A percentile compares a stretch with the other conserved stretches of the same genome.
These are phyloP conservation scores for Psix sp. DNA, from an alignment of 1,140 invertebrate genomes.

Conservation along the genomic window DNA sequence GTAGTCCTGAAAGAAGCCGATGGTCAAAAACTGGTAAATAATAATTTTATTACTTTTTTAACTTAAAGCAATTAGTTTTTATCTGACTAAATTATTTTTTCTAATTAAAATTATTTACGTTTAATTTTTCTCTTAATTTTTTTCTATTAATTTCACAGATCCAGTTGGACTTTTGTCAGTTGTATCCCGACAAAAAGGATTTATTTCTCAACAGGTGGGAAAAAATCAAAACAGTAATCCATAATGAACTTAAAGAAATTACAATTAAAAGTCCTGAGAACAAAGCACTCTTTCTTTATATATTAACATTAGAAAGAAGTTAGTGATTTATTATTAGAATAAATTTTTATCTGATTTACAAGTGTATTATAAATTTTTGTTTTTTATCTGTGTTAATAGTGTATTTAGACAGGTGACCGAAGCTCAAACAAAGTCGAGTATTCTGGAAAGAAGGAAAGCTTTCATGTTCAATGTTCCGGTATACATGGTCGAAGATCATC, in stretches of 20 bases:
- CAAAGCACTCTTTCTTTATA: slow-evolving; percentile 5
- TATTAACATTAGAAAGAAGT: slow-evolving; percentile 1
- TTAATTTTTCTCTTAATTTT: too few species aligned
- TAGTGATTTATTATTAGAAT: too few species aligned
- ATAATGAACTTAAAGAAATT: slow-evolving; percentile 11
- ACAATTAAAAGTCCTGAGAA: slow-evolving; percentile 12
- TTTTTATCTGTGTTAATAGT: too few species aligned
- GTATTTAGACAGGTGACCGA: slow-evolving; percentile 4
- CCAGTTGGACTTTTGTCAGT: not conserved
- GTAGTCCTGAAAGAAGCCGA: slow-evolving; percentile 1
- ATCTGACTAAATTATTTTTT: too few species aligned
- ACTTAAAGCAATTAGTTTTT: too few species aligned
- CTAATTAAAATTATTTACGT: too few species aligned
- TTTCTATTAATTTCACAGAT: too few species aligned
- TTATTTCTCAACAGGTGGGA: slow-evolving; percentile 10
- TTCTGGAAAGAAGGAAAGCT: slow-evolving; percentile 22
- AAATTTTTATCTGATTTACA: too few species aligned
- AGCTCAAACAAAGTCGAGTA: not conserved
- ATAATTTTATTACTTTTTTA: too few species aligned
- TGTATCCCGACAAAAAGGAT: slow-evolving; percentile 9
- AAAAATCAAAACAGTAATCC: slow-evolving; percentile 9
- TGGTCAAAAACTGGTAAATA: slow-evolving; percentile 9
- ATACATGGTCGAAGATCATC: not conserved
- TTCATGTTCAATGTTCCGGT: slow-evolving; percentile 29
- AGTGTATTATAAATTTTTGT: too few species aligned